A percentile compares a stretch with the other conserved stretches of the same genome.
Evolutionary conservation across 2,888 invertebrate genomes (phyloP).

Genomic region (Chrysina gloriosa): DNA sequence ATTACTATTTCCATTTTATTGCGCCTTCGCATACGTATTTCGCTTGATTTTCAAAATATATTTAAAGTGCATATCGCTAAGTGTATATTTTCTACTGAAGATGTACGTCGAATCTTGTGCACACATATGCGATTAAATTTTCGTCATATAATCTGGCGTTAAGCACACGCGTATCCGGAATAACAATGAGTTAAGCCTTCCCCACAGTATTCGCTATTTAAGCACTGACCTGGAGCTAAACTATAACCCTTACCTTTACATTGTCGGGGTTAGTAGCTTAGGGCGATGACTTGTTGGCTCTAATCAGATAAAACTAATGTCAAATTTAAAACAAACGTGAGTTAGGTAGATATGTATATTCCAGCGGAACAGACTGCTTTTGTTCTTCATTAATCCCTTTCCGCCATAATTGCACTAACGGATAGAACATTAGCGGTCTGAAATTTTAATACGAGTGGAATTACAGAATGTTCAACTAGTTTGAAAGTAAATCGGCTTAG

Average conservation of each 20-base stretch:
- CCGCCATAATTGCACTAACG: not conserved
- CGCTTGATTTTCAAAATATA: no score
- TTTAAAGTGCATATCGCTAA: no score
- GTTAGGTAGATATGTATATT: no score
- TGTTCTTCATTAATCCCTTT: slow-evolving; percentile 18
- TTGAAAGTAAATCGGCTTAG: slow-evolving; percentile 13
- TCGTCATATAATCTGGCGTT: no score
- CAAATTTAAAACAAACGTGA: slow-evolving; percentile 25
- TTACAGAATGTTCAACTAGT: not conserved
- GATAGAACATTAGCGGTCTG: slow-evolving; percentile 5
- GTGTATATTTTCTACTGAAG: no score
- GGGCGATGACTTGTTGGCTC: not conserved
- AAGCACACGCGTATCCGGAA: no score
- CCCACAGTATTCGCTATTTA: no score
- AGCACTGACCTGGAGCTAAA: slow-evolving; percentile 13
- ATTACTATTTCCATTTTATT: no score
- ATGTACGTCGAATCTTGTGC: no score
- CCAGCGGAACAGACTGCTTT: slow-evolving; percentile 11
- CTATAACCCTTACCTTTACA: slow-evolving; percentile 28
- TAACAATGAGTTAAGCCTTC: no score
- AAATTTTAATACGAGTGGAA: slow-evolving; percentile 18
- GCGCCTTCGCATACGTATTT: no score
- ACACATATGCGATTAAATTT: no score
- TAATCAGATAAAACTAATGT: slow-evolving; percentile 21
- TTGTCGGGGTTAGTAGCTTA: not conserved